Conservation (phyloP, 1,140 invertebrate genomes). For the Bombus haemorrhoidalis region DNA sequence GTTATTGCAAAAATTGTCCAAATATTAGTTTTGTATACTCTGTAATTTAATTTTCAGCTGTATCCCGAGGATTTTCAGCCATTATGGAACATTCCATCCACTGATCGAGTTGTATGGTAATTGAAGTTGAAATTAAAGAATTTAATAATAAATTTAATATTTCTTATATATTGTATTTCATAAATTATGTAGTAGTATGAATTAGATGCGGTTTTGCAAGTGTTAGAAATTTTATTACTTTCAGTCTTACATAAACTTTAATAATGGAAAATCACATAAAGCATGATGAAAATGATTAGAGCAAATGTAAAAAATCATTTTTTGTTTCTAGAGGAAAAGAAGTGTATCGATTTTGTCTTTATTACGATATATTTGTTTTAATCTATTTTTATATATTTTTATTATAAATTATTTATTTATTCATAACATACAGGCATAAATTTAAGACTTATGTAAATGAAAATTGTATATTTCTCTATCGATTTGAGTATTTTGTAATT, state of each 20-base stretch:
- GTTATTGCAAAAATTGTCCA: not conserved
- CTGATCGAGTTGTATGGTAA: conserved; percentile 43
- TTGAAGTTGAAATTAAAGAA: not conserved
- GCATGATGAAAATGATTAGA: not conserved
- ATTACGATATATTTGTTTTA: conserved; percentile 8
- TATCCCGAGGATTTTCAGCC: conserved; percentile 40
- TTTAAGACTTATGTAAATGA: not conserved
- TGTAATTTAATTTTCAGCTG: conserved; percentile 63
- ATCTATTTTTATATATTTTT: conserved; percentile 38
- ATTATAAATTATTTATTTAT: conserved; percentile 4
- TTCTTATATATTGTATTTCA: not conserved
- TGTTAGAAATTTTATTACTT: conserved; percentile 27
- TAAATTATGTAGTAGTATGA: not conserved
- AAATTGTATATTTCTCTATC: not conserved
- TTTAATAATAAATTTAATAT: not conserved
- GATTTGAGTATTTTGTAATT: not conserved
- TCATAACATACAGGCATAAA: not conserved
- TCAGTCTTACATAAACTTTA: not conserved
- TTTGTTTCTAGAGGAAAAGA: conserved; percentile 66
- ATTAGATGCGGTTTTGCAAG: conserved; percentile 21
- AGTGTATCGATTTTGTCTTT: conserved; percentile 23
- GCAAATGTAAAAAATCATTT: conserved; percentile 39
- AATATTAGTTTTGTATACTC: not conserved
- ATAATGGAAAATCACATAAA: not conserved
- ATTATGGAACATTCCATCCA: conserved; percentile 54